Evolutionary conservation across 2,797 vertebrate genomes (phyloP), one percentile per base, ranked within the genome.

Genomic region (Helostoma temminkii): DNA sequence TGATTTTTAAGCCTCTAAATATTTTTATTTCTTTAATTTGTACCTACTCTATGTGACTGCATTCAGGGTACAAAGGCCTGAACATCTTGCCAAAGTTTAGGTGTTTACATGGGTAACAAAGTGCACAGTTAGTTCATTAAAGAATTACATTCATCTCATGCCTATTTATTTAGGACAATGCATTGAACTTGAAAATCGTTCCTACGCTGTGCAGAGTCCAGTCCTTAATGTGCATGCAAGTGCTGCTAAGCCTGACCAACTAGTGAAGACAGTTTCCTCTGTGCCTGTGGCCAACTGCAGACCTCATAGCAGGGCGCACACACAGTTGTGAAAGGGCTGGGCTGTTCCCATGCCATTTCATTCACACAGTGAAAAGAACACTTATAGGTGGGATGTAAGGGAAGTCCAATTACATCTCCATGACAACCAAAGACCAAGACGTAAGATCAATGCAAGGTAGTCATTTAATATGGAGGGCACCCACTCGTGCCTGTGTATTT

Each of bases 361-460:
- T 82, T 84, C 82, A 80, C 48, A 56, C 57, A 50, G 66, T 80
- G 76, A 90, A 82, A 84, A 71, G 60, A 78, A 72, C 81, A 86
- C 80, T 81, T 87, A 80, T 74, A 82, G 88, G 77, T 80, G 45
- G 78, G 80, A 79, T 76, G 86, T 80, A 87, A 88, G 88, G 71
- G 78, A 76, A 79, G 80, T 73, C 83, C 82, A 85, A 90, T 85
- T 89, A 88, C 71, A 84, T 90, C 67, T 43, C 88, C 83, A 85
- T 88, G 83, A 83, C 89, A 83, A 90, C 84, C 78, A 74, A 56
- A 78, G 74, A 36, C 85, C 28, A 80, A 78, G 71, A 74, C 15
- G 24, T 26, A 37, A 76, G 70, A 83, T 81, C 76, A 73, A 57
- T 59, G 78, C 41, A 69, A 68, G 49, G 53, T 58, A 76, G 66